Conservation (phyloP, 1,140 invertebrate genomes). For the Drosophila bocqueti region DNA sequence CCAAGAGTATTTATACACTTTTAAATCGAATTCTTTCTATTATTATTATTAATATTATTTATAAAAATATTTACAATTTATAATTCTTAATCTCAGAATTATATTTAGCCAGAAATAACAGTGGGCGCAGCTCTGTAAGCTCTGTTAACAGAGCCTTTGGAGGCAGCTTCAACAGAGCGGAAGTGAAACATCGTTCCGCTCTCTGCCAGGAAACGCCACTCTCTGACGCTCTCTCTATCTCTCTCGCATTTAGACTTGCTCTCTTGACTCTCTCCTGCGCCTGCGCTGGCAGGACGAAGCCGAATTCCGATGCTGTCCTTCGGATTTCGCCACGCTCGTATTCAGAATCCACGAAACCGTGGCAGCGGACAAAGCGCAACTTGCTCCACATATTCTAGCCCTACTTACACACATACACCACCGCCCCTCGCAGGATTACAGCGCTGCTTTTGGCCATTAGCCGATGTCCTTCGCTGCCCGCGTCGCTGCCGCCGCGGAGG, state of each 20-base stretch:
- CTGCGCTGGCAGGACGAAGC: slow-evolving; percentile 51
- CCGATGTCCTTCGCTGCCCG: slow-evolving; percentile 52
- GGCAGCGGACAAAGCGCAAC: slow-evolving; percentile 66
- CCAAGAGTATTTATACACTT: not conserved
- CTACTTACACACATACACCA: slow-evolving; percentile 74
- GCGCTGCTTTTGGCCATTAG: slow-evolving; percentile 51
- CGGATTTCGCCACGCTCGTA: slow-evolving; percentile 20
- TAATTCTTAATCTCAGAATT: not conserved
- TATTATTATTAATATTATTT: not conserved
- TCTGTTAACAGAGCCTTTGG: slow-evolving; percentile 13
- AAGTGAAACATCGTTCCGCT: slow-evolving; percentile 41
- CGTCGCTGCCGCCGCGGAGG: slow-evolving; percentile 43
- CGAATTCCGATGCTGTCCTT: slow-evolving; percentile 41
- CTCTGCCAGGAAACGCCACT: not conserved
- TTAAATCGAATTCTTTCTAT: not conserved
- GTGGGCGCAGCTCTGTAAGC: slow-evolving; percentile 36
- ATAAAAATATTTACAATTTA: not conserved
- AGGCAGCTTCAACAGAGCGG: slow-evolving; percentile 24
- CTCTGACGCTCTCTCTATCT: not conserved
- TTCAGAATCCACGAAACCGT: slow-evolving; percentile 27
- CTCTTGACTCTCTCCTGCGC: slow-evolving; percentile 9
- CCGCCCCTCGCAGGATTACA: slow-evolving; percentile 62
- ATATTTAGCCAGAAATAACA: not conserved
- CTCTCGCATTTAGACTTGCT: not conserved
- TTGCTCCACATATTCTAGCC: slow-evolving; percentile 80